Evolutionary conservation across 1,140 invertebrate species (phyloP), one percentile per base, ranked within the genome.

Genomic region (Wasmannia auropunctata): DNA sequence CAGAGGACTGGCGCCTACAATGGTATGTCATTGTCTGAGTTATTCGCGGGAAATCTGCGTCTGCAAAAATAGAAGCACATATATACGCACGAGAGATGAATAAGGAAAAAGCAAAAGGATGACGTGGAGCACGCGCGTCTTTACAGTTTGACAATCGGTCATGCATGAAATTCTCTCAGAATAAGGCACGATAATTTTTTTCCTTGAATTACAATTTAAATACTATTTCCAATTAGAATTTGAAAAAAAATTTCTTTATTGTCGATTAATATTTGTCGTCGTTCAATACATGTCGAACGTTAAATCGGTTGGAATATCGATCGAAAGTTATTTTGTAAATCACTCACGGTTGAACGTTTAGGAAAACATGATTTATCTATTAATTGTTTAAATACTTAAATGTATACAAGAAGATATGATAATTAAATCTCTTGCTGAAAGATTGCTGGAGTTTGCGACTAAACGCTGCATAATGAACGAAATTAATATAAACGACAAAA

Each of bases 1-100:
- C 62, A 37, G 54, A 86, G 40, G 85, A 85, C 80, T 74, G 58
- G 67, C 80, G 65, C 85, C 72, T 67, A 75, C 80, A 75, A 76
- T 80, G 69, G 63, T 85, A 63, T 88, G 86, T 87, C 88, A 86
- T 81, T 86, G 87, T 76, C 84, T 92, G 87, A 87, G 75, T 91
- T 91, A 92, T 90, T 92, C 88, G 69, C 62, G 83, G 63, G 86
- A 91, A 92, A 93, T 88, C 80, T 87, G 46, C 74, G 84, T 72
- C 79, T 62, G 72, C 31, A 60, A 79, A 79, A 83, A 88, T 89
- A 85, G 58, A 31, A 62, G 34, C n/a, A 62, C 37, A 62, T 31
- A 60, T 22, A 60, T 34, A 40, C 16, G 19, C 11, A 54, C 51
- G n/a, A 54, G 51, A 54, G 19, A 62, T 60, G 74, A 51, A 62